These are phyloP conservation scores for Monopis laevigella DNA, from an alignment of 2,888 invertebrate species.

Conservation along the genomic window DNA sequence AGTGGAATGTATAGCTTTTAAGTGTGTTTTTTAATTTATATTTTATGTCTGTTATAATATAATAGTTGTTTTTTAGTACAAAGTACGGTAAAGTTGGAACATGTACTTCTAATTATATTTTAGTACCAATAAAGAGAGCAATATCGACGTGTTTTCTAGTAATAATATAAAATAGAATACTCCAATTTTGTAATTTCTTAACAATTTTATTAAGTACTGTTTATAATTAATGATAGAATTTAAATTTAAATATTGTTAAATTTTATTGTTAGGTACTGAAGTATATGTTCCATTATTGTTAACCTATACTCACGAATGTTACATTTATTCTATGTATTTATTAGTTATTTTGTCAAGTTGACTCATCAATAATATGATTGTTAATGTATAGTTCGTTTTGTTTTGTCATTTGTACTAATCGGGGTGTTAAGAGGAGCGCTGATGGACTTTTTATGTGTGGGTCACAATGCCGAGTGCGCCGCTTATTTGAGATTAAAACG, in stretches of 20 bases:
- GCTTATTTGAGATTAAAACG: too few relatives aligned
- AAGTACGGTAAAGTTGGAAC: constrained; percentile 28
- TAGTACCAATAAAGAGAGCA: not conserved
- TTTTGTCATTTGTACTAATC: constrained; percentile 46
- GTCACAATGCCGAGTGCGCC: constrained; percentile 19
- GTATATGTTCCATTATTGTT: constrained; percentile 41
- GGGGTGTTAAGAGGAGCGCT: constrained; percentile 53
- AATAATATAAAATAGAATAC: too few relatives aligned
- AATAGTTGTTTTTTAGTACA: constrained; percentile 37
- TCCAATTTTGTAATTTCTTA: too few relatives aligned
- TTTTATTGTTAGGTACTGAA: not conserved
- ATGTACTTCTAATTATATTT: constrained; percentile 1
- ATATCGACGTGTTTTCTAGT: too few relatives aligned
- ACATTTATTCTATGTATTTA: constrained; percentile 49
- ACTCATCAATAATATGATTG: constrained; percentile 50
- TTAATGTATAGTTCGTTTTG: constrained; percentile 50
- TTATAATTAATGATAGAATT: too few relatives aligned
- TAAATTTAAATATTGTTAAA: too few relatives aligned
- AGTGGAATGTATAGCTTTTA: constrained; percentile 44
- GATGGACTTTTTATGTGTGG: constrained; percentile 65
- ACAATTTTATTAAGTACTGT: too few relatives aligned
- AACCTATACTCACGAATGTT: constrained; percentile 47
- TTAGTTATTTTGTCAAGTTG: constrained; percentile 44
- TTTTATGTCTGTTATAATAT: constrained; percentile 53
- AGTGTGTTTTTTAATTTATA: constrained; percentile 30